Percentiles rank a stretch among this genome's conserved stretches.
Evolutionary conservation across 2,113 vertebrate species (phyloP).

Genomic region (Ceuthmochares aereus): DNA sequence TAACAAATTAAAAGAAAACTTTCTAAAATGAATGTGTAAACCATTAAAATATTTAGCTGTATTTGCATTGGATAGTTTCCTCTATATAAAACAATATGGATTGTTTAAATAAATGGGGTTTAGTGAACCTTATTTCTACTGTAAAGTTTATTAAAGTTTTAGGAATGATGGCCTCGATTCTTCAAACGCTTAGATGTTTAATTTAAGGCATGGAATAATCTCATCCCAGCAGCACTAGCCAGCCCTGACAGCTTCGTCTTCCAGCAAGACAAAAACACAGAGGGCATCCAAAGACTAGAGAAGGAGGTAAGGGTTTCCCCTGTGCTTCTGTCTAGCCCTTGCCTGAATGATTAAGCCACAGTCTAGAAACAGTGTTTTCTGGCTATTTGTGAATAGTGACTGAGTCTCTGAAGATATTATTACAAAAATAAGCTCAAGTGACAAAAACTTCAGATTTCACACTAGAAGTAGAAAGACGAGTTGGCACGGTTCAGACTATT

Average conservation of each 20-base stretch:
- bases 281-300: slow-evolving; percentile 1
- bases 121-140: slow-evolving; percentile 69
- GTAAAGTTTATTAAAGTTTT: slow-evolving; percentile 70
- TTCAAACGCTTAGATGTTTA: slow-evolving; percentile 39
- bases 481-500: neutral
- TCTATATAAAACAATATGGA: slow-evolving; percentile 75
- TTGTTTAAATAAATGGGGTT: slow-evolving; percentile 75
- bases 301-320: neutral
- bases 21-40: slow-evolving; percentile 82
- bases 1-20: slow-evolving; percentile 84
- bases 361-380: neutral
- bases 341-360: neutral
- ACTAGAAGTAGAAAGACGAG: neutral
- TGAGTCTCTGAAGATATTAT: neutral
- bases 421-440: neutral
- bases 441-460: neutral
- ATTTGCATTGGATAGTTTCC: slow-evolving; percentile 74
- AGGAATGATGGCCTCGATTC: slow-evolving; percentile 73
- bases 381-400: neutral
- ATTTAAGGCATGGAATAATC: slow-evolving; percentile 37
- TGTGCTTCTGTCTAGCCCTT: neutral
- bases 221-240: neutral
- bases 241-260: neutral
- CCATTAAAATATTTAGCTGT: slow-evolving; percentile 82
- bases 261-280: neutral